Conservation (phyloP, 2,113 vertebrate species). For the Elachura formosa region DNA sequence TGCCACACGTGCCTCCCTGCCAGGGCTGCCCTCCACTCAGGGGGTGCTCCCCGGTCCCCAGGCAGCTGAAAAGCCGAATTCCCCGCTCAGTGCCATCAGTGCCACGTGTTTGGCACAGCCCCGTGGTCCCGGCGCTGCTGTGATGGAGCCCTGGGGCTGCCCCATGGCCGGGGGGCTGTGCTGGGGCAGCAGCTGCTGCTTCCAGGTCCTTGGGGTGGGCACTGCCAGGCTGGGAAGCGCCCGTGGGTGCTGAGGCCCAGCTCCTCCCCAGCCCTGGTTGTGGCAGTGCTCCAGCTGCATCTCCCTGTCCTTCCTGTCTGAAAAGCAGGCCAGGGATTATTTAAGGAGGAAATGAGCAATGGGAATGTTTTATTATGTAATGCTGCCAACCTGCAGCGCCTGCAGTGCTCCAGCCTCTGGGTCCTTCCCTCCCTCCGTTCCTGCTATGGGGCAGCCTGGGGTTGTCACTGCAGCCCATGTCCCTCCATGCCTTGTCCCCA, state of each 20-base stretch:
- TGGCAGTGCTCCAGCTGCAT: neutral
- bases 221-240: neutral
- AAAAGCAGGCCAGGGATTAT: neutral
- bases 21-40: neutral
- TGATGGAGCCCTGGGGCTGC: rapidly evolving
- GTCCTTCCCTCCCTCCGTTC: neutral
- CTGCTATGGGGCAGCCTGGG: rapidly evolving
- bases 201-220: neutral
- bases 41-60: neutral
- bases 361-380: neutral
- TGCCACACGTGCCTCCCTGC: neutral
- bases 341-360: neutral
- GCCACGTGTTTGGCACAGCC: rapidly evolving
- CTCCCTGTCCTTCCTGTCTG: neutral
- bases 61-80: neutral
- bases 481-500: neutral
- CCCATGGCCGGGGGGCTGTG: neutral
- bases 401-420: neutral
- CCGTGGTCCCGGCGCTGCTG: rapidly evolving
- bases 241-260: neutral
- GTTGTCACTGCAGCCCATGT: neutral
- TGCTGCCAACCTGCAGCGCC: neutral
- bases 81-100: rapidly evolving
- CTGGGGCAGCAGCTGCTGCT: neutral
- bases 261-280: neutral